Evolutionary conservation across 2,113 vertebrate genomes (phyloP), one percentile per base, ranked within the genome.

Genomic region (Trochalopteron elliotii): DNA sequence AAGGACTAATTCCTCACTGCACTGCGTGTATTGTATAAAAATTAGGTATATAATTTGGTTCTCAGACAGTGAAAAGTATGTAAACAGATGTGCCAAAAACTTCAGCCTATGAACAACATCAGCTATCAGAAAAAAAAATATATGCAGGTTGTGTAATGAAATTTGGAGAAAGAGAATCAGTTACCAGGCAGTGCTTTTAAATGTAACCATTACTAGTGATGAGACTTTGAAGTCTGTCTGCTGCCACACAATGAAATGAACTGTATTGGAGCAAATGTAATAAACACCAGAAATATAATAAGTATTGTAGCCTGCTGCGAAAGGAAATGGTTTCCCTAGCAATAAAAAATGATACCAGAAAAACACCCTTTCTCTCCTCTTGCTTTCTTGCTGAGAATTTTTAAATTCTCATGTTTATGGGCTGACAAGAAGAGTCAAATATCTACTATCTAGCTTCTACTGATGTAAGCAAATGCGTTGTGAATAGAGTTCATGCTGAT

Each of bases 311-410:
- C 31, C 59, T 90, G 45, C 74, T 92, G 59, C 0, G 2, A 80
- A 90, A 94, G 55, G 68, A 87, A 63, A 83, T 90, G 63, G 87
- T 95, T 95, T 95, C 90, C 56, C 68, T 94, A 93, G 78, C 82
- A 93, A 83, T 95, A 76, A 90, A 63, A 94, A 89, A 69, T 31
- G 12, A 82, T 85, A 37, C 52, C 35, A 92, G 68, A 67, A 87
- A 78, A n/a, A 1, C 24, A 79, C 14, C 7, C 5, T 77, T 90
- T 77, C 50, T 77, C 35, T 85, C 78, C 18, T 67, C 63, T 69
- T 77, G 11, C 30, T 74, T 70, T 90, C 19, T 86, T 83, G 64
- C 47, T 78, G 56, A 70, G 12, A 70, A 61, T 47, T 81, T 83
- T 57, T 30, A 63, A 85, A 92, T 83, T 74, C 22, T 85, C 42